Percentiles rank a stretch among this genome's conserved stretches.
Conservation (phyloP, 2,113 vertebrate genomes). For the Alligator sinensis region DNA sequence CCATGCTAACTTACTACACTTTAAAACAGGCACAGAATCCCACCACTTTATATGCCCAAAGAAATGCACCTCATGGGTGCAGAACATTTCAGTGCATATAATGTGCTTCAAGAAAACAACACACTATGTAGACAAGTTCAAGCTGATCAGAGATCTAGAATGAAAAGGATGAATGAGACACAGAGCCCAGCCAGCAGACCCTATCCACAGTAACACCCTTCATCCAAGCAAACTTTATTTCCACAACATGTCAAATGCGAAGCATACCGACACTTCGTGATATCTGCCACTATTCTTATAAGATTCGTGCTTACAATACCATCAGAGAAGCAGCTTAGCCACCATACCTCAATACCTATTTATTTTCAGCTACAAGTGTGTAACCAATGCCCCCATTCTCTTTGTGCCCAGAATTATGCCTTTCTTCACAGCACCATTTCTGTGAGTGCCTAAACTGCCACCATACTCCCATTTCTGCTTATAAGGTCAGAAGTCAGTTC, state of each 20-base stretch:
- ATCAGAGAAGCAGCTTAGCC: neutral
- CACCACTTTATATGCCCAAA: neutral
- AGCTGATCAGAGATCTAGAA: neutral
- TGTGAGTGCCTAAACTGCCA: neutral
- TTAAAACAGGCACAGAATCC: neutral
- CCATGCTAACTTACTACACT: neutral
- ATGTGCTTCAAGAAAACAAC: no score
- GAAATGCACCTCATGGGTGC: neutral
- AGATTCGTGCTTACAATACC: neutral
- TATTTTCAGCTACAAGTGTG: neutral
- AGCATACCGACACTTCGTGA: neutral
- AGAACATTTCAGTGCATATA: neutral
- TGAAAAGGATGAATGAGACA: neutral
- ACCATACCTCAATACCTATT: neutral
- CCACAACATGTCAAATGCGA: neutral
- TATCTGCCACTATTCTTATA: neutral
- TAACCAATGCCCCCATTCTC: neutral
- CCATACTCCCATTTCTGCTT: neutral
- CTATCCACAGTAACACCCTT: fast-evolving
- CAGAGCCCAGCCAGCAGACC: neutral
- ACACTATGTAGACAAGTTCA: no score
- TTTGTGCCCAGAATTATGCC: neutral
- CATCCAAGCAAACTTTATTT: neutral
- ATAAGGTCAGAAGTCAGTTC: neutral
- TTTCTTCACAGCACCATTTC: neutral